These are phyloP conservation scores for Phrixothrix hirtus DNA, from an alignment of 2,888 invertebrate genomes.

Conservation along the genomic window DNA sequence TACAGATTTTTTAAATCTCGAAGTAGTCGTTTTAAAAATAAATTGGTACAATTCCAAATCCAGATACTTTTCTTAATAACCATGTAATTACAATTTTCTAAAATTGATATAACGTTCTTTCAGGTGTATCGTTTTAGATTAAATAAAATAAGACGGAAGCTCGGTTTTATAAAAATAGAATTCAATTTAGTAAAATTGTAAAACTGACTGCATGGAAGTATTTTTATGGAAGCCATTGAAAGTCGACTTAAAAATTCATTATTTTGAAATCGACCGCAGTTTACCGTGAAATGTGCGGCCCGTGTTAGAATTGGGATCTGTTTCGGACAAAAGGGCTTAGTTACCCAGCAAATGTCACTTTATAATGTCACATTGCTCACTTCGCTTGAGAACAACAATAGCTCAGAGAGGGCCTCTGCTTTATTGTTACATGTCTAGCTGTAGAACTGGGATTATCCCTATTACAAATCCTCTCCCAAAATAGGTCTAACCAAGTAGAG, in stretches of 20 bases:
- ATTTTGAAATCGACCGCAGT: conserved; percentile 36
- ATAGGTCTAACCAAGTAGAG: neutral
- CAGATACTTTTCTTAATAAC: no score
- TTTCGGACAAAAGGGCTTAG: conserved; percentile 32
- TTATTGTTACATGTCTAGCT: conserved; percentile 26
- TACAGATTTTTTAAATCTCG: no score
- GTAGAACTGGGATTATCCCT: conserved; percentile 34
- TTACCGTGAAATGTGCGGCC: conserved; percentile 35
- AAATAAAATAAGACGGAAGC: conserved; percentile 6
- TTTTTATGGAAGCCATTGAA: conserved; percentile 18
- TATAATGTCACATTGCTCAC: conserved; percentile 38
- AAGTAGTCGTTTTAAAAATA: no score
- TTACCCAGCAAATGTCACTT: conserved; percentile 33
- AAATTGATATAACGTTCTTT: no score
- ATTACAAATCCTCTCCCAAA: neutral
- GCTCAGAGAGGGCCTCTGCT: conserved; percentile 20
- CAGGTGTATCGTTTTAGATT: neutral
- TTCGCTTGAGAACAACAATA: conserved; percentile 32
- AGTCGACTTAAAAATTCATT: conserved; percentile 34
- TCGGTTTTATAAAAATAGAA: neutral
- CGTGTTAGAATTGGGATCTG: conserved; percentile 32
- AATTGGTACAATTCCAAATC: no score
- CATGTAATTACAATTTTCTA: no score
- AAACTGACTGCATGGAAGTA: neutral
- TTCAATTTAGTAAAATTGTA: neutral